These are phyloP conservation scores for Acanthurus lineatus DNA, from an alignment of 2,797 vertebrate species.

Conservation along the genomic window DNA sequence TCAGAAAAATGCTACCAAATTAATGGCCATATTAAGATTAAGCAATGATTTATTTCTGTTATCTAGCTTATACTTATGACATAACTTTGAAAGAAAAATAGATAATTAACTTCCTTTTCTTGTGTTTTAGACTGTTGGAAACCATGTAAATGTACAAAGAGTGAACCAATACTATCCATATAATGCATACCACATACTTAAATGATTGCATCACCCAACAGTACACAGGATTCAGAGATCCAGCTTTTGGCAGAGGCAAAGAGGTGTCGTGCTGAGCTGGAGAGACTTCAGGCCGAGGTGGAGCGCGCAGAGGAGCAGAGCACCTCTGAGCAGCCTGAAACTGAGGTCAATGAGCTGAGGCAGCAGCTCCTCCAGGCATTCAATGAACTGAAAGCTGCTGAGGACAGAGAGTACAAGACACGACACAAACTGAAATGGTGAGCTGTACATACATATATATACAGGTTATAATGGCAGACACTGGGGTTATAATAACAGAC, in stretches of 20 bases:
- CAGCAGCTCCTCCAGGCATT: conserved; percentile 89
- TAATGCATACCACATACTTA: conserved; percentile 2
- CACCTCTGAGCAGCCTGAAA: conserved; percentile 83
- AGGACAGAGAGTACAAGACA: conserved; percentile 87
- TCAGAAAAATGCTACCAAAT: conserved; percentile 1
- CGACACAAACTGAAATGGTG: conserved; percentile 90
- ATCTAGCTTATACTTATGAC: not conserved
- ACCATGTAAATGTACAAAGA: not conserved
- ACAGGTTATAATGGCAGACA: conserved; percentile 17
- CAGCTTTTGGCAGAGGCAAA: conserved; percentile 88
- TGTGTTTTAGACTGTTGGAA: not conserved
- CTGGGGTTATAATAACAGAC: conserved; percentile 22
- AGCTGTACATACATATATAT: conserved; percentile 49
- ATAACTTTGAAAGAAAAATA: not conserved
- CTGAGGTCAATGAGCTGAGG: conserved; percentile 89
- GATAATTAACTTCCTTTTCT: not conserved
- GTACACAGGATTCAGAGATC: conserved; percentile 90
- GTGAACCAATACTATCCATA: not conserved
- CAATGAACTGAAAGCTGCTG: conserved; percentile 86
- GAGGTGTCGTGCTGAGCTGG: conserved; percentile 80
- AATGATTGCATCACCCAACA: conserved; percentile 61
- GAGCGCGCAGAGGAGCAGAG: conserved; percentile 84
- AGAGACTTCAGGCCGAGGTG: conserved; percentile 81
- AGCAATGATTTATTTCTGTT: not conserved
- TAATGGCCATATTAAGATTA: not conserved